These are phyloP conservation scores for Hirudo medicinalis DNA, from an alignment of 1,140 invertebrate genomes.

Conservation along the genomic window DNA sequence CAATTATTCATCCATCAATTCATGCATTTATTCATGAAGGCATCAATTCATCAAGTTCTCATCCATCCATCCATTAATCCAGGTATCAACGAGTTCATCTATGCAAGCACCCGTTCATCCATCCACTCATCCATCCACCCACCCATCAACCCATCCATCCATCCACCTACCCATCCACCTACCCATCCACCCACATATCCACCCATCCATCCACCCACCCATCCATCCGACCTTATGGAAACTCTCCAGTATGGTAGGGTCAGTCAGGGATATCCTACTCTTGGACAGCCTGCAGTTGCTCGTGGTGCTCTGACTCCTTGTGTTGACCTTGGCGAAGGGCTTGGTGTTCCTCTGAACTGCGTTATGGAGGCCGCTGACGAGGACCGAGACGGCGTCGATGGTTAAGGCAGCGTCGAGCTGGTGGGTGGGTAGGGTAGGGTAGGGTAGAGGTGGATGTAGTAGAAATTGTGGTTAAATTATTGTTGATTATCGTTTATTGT, in stretches of 20 bases:
- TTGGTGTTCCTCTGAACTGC: not conserved
- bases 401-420: conserved; percentile 6
- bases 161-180: not conserved
- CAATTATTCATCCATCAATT: not conserved
- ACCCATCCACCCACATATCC: too few relatives aligned
- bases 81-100: not conserved
- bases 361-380: not conserved
- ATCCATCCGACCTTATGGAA: too few relatives aligned
- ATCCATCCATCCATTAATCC: conserved; percentile 1
- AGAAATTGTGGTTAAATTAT: too few relatives aligned
- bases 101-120: not conserved
- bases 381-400: not conserved
- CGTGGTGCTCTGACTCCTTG: not conserved
- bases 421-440: too few relatives aligned
- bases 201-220: too few relatives aligned
- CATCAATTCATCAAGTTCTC: conserved; percentile 6
- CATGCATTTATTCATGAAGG: conserved; percentile 3
- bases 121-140: not conserved
- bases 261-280: too few relatives aligned
- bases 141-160: not conserved
- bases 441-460: too few relatives aligned
- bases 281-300: not conserved
- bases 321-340: not conserved
- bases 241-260: too few relatives aligned
- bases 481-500: too few relatives aligned